A percentile compares a stretch with the other conserved stretches of the same genome.
Conservation (phyloP, 2,888 invertebrate genomes). For the Altica lythri region DNA sequence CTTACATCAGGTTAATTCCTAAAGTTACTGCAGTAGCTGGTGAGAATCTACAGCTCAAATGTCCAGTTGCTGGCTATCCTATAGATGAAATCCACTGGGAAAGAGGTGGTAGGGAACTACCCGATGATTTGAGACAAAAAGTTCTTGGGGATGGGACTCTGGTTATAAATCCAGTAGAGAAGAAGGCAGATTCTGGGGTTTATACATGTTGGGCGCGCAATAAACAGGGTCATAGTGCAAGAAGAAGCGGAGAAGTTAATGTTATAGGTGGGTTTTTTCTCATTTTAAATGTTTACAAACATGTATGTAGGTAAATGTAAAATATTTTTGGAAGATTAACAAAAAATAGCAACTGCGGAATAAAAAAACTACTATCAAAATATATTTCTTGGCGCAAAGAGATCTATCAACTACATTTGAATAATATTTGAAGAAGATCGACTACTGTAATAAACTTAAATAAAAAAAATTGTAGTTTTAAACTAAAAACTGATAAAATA, state of each 20-base stretch:
- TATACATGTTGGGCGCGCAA: constrained; percentile 82
- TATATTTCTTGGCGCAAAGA: no score
- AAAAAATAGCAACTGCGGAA: no score
- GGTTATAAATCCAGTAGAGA: constrained; percentile 75
- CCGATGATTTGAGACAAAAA: constrained; percentile 79
- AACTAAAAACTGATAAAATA: no score
- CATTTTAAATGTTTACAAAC: no score
- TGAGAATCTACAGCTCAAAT: constrained; percentile 73
- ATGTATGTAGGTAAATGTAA: no score
- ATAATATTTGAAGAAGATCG: no score
- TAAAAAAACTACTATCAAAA: no score
- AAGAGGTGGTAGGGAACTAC: constrained; percentile 72
- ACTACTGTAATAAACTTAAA: no score
- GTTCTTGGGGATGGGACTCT: constrained; percentile 75
- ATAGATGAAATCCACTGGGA: constrained; percentile 82
- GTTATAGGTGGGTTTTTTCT: constrained; percentile 81
- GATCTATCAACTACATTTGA: no score
- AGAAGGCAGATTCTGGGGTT: constrained; percentile 73
- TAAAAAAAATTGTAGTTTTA: no score
- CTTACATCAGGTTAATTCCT: constrained; percentile 77
- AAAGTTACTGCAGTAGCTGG: constrained; percentile 83
- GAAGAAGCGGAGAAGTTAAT: constrained; percentile 74
- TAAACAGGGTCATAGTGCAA: constrained; percentile 75
- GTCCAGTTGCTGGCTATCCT: constrained; percentile 83
- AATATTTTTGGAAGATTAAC: no score